Base-by-base conservation (phyloP, 2,113 vertebrate genomes). In the Taxidea taxus region DNA sequence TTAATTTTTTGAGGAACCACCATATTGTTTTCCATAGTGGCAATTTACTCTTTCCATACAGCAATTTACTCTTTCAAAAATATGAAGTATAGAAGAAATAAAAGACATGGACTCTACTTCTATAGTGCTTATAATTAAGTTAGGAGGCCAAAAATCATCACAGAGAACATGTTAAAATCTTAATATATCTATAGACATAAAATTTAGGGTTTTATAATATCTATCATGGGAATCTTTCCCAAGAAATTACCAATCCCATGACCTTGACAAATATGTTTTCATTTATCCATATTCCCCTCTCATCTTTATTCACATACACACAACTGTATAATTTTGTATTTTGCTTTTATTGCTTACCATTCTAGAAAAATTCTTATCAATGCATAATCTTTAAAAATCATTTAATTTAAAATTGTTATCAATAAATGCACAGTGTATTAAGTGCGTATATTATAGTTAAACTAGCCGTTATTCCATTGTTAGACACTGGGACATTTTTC, bases 331-430 rank as follows among this genome's bases (percentile, higher is more conserved):
- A 87, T 64, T 75, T 70, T 44, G 72, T 58, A 72, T 74, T 58
- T n/a, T 96, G 60, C 27, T 90, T 90, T 87, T 86, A 92, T 54
- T 84, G 49, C 27, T 95, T 80, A 90, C 56, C 8, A 88, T 75
- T 62, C 92, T 44, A 66, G 2, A 80, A 96, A 95, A 68, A 62
- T 96, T 75, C 5, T 87, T 84, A 85, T 51, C 37, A 70, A 37
- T 86, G 49, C 7, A 87, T 25, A 72, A 42, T 86, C 49, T 92
- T 95, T 31, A 92, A 88, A 75, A 94, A 85, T 89, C 62, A 88
- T 60, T 92, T 94, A 60, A 95, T 88, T 96, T 91, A 6, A 94
- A 97, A 87, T 87, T 87, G 31, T 77, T 87, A 95, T 56, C 85
- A 87, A 29, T 49, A 66, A 64, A 94, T n/a, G 27, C 7, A 80